Evolutionary conservation across 1,140 invertebrate genomes (phyloP).

Genomic region (Chrysoperla carnea): DNA sequence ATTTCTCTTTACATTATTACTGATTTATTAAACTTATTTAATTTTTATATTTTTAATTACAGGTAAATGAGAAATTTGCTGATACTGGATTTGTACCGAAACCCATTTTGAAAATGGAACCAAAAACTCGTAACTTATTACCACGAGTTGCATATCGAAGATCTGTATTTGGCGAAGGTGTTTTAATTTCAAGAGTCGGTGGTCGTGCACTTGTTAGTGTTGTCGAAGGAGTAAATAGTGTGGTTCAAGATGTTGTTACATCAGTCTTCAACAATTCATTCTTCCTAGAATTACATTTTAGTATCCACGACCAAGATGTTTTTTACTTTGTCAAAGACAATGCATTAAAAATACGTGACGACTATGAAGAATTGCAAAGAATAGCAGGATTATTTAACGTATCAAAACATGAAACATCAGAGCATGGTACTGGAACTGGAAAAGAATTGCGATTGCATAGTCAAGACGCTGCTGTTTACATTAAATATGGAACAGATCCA

Average conservation of each 20-base stretch:
- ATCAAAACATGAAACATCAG: conserved; percentile 73
- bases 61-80: conserved; percentile 61
- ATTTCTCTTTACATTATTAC: too few species aligned
- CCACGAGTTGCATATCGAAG: conserved; percentile 64
- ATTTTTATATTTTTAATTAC: conserved; percentile 13
- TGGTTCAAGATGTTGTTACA: conserved; percentile 80
- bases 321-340: conserved; percentile 94
- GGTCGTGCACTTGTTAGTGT: conserved; percentile 67
- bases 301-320: conserved; percentile 79
- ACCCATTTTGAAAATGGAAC: conserved; percentile 61
- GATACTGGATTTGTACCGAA: conserved; percentile 69
- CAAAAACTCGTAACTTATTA: conserved; percentile 58
- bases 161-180: conserved; percentile 77
- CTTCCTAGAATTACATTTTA: conserved; percentile 82
- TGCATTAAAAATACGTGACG: conserved; percentile 67
- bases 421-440: conserved; percentile 44
- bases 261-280: conserved; percentile 87
- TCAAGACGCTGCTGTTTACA: conserved; percentile 73
- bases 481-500: conserved; percentile 79
- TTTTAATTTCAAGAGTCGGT: conserved; percentile 65
- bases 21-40: too few species aligned
- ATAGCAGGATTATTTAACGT: conserved; percentile 86
- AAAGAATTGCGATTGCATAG: conserved; percentile 71
- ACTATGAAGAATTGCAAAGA: conserved; percentile 69
- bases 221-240: conserved; percentile 68